Percentiles rank a stretch among this genome's conserved stretches.
Evolutionary conservation across 2,113 vertebrate genomes (phyloP).

Genomic region (Daubentonia madagascariensis): DNA sequence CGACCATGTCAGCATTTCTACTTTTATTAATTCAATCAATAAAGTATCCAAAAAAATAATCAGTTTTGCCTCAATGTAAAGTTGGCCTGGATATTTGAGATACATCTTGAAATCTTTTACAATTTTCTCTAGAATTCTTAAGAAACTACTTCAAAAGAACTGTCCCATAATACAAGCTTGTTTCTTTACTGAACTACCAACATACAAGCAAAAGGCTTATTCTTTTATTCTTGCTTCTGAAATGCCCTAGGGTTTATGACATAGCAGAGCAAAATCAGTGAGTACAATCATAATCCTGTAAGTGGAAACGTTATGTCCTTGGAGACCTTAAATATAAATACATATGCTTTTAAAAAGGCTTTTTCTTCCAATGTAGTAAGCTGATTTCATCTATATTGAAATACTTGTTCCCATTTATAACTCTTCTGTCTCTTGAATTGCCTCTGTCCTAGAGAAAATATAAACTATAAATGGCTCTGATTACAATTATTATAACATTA

Average conservation of each 20-base stretch:
- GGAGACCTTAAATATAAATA: not conserved
- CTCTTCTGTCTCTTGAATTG: not conserved
- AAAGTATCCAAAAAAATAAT: not conserved
- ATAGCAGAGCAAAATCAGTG: not conserved
- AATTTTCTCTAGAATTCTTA: not conserved
- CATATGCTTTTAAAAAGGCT: not conserved
- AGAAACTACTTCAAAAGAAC: not conserved
- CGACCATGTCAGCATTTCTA: not conserved
- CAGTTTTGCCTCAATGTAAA: not conserved
- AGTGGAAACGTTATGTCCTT: not conserved
- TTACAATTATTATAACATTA: not conserved
- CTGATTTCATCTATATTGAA: constrained; percentile 10
- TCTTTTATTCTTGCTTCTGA: not conserved
- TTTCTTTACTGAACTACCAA: not conserved
- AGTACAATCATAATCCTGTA: not conserved
- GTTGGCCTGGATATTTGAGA: not conserved
- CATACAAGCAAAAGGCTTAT: not conserved
- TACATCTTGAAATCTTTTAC: not conserved
- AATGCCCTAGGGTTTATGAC: not conserved
- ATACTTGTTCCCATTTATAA: not conserved
- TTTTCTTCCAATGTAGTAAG: not conserved
- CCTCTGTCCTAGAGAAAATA: not conserved
- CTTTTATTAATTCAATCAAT: not conserved
- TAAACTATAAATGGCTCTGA: not conserved
- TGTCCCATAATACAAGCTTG: not conserved